Evolutionary conservation across 2,797 vertebrate species (phyloP), one percentile per base, ranked within the genome.

Genomic region (Mormyrus hasselquistii): DNA sequence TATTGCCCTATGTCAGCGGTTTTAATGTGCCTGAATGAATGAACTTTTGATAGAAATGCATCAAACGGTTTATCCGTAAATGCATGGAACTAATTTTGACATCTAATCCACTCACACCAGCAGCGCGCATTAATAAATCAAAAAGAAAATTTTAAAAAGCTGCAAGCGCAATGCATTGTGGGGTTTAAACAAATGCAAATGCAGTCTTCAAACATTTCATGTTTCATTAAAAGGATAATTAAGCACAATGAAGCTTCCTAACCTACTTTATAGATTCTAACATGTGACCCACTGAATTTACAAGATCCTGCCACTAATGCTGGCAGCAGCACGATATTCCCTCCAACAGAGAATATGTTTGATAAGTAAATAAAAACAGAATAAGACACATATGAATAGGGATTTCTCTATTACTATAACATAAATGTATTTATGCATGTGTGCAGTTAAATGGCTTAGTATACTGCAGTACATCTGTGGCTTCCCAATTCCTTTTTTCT

Each of bases 101-200:
- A 89, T 89, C 90, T 92, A 90, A 92, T 92, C 87, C 91, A 90
- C 91, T 90, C 89, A 90, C 91, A 92, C 91, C 87, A 91, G 89
- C 76, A 89, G 91, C 87, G 92, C 90, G 91, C 92, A 93, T 94
- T 93, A 93, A 94, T 94, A 93, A 94, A 93, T 92, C 89, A 93
- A 92, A 91, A 82, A 89, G 90, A 91, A 9, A 91, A 82, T 90
- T 90, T 92, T 92, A 90, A 92, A 89, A 93, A 92, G 93, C 92
- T 92, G 93, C n/a, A 82, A 47, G 6, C 1, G 88, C 91, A 90
- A 92, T 93, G 93, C 91, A 94, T 94, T 91, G 94, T 93, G 91
- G 91, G 93, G 88, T 88, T 89, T 0, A 44, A 69, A 47, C 90
- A 87, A 89, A 92, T 93, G 92, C 90, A 92, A 92, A 93, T 91